Conservation (phyloP, 1,140 invertebrate genomes). For the Bombus ignitus region DNA sequence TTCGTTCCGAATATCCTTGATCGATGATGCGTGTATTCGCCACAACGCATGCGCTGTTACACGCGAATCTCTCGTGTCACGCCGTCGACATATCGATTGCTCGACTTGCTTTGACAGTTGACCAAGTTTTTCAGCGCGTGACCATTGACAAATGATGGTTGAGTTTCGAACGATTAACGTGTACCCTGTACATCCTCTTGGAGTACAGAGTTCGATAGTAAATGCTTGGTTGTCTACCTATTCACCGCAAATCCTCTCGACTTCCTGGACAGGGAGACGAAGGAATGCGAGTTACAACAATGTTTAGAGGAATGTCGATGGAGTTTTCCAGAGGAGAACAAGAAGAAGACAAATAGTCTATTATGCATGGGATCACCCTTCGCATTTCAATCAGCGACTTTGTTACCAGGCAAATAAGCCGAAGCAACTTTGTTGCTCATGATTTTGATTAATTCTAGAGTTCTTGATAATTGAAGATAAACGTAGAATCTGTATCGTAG, state of each 20-base stretch:
- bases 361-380: neutral
- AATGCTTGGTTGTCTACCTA: neutral
- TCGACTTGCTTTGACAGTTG: neutral
- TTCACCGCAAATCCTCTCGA: neutral
- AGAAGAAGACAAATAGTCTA: neutral
- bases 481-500: too few relatives aligned
- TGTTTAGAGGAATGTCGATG: slow-evolving; percentile 33
- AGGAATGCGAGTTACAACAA: slow-evolving; percentile 9
- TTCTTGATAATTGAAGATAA: too few relatives aligned
- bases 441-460: neutral
- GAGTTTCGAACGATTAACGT: neutral
- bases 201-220: neutral
- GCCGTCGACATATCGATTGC: neutral
- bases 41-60: slow-evolving; percentile 10
- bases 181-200: neutral
- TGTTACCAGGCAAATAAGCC: neutral
- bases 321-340: neutral
- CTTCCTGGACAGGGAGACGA: neutral
- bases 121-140: neutral
- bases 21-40: slow-evolving; percentile 55
- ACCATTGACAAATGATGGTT: neutral
- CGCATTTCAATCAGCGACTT: slow-evolving; percentile 36
- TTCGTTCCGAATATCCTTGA: slow-evolving; percentile 60
- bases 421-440: neutral
- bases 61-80: slow-evolving; percentile 20